These are phyloP conservation scores for Ptychochromis oligacanthus DNA, from an alignment of 2,113 vertebrate genomes.

Conservation along the genomic window DNA sequence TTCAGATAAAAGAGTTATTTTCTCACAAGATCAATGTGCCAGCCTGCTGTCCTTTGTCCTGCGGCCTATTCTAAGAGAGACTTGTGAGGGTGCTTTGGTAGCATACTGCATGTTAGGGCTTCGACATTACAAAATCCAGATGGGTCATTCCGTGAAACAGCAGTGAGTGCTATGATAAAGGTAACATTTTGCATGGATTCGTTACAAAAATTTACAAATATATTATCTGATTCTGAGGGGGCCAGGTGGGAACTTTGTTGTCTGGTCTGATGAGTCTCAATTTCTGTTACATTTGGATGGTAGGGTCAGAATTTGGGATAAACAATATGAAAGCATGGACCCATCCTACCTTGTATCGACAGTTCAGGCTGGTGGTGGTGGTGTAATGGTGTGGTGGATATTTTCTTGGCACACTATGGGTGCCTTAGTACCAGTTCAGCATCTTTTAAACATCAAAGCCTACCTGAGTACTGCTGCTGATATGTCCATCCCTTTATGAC, in stretches of 20 bases:
- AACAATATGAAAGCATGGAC: too few species aligned
- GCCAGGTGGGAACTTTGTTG: not conserved
- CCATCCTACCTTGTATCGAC: too few species aligned
- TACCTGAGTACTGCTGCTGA: too few species aligned
- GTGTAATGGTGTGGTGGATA: too few species aligned
- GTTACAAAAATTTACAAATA: not conserved
- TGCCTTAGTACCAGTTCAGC: too few species aligned
- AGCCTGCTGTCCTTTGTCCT: conserved; percentile 35
- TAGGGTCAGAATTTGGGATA: too few species aligned
- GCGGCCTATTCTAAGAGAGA: conserved; percentile 43
- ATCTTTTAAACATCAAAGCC: too few species aligned
- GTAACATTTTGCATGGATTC: not conserved
- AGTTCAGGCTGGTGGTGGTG: too few species aligned
- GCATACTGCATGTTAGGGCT: conserved; percentile 28
- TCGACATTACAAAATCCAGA: conserved; percentile 66
- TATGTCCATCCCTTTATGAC: too few species aligned
- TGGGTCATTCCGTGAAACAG: not conserved
- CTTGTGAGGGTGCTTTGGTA: conserved; percentile 16
- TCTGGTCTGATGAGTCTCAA: too few species aligned
- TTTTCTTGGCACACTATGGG: too few species aligned
- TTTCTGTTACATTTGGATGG: not conserved
- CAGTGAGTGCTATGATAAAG: not conserved
- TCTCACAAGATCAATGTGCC: conserved; percentile 54
- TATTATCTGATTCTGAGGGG: not conserved
- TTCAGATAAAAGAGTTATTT: conserved; percentile 72